Evolutionary conservation across 2,888 invertebrate species (phyloP).

Genomic region (Heterodera filipjevi): DNA sequence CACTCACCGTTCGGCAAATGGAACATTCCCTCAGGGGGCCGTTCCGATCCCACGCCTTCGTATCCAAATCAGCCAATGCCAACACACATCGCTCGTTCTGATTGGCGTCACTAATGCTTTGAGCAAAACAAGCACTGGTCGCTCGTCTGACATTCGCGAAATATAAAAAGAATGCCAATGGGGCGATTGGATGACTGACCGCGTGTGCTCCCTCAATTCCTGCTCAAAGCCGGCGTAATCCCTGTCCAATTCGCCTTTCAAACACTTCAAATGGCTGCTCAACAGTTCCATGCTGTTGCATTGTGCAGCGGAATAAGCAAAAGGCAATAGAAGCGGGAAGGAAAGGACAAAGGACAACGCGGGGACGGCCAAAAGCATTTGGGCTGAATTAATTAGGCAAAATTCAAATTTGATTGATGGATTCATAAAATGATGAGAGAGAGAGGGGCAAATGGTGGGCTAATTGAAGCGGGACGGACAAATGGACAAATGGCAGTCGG

Average conservation of each 20-base stretch:
- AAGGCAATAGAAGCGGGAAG: background rate
- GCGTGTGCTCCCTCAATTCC: constrained; percentile 59
- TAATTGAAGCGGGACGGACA: background rate
- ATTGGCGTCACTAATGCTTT: constrained; percentile 62
- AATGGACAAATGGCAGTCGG: no score
- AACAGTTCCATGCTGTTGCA: constrained; percentile 48
- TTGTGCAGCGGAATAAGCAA: constrained; percentile 22
- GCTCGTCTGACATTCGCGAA: constrained; percentile 50
- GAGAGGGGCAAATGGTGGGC: background rate
- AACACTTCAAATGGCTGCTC: constrained; percentile 58
- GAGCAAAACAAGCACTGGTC: constrained; percentile 59
- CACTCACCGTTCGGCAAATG: constrained; percentile 60
- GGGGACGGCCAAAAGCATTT: background rate
- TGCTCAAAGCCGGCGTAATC: constrained; percentile 59
- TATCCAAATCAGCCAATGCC: constrained; percentile 49
- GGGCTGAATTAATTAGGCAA: background rate
- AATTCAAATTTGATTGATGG: background rate
- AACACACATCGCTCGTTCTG: constrained; percentile 61
- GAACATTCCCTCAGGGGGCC: constrained; percentile 63
- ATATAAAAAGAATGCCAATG: background rate
- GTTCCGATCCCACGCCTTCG: constrained; percentile 63
- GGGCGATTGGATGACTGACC: constrained; percentile 35
- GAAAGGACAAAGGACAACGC: background rate
- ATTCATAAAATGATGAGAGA: background rate
- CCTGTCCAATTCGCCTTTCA: constrained; percentile 59